phyloP scores from a whole-genome alignment of 2,113 vertebrate genomes.

The Channa maculata region DNA sequence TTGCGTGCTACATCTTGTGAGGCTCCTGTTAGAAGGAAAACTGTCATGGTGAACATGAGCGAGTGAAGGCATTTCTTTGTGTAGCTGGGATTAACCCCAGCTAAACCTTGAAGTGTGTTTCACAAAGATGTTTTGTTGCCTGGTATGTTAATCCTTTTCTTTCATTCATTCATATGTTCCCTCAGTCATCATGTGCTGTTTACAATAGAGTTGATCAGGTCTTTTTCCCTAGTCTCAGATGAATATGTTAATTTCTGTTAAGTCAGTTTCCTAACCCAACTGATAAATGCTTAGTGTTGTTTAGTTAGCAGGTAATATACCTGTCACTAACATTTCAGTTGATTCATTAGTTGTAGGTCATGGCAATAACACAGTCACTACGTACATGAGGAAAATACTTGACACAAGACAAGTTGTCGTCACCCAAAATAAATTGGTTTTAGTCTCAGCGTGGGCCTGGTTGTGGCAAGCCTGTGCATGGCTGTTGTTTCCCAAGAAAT shows the following conservation, averaged over 20 bases:
- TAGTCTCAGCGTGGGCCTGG: no score
- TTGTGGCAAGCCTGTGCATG: no score
- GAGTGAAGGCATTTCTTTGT: constrained; percentile 39
- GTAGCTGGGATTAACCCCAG: constrained; percentile 62
- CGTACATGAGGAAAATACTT: no score
- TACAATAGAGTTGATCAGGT: neutral
- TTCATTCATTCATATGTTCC: constrained; percentile 36
- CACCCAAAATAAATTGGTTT: no score
- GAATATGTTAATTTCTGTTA: neutral
- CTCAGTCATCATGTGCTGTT: constrained; percentile 39
- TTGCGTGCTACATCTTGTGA: constrained; percentile 55
- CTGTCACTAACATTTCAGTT: neutral
- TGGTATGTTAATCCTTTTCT: constrained; percentile 72
- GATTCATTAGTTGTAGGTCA: no score
- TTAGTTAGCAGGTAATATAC: neutral
- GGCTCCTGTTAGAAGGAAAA: constrained; percentile 14
- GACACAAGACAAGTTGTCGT: no score
- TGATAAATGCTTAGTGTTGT: neutral
- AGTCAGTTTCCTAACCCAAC: neutral
- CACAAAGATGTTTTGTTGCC: constrained; percentile 78
- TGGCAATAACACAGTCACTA: no score
- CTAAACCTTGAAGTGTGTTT: constrained; percentile 62
- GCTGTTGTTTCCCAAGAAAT: no score
- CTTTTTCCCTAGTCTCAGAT: neutral
- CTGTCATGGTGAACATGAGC: constrained; percentile 26